These are phyloP conservation scores for Grammomys surdaster DNA, from an alignment of 2,113 vertebrate genomes.

Conservation along the genomic window DNA sequence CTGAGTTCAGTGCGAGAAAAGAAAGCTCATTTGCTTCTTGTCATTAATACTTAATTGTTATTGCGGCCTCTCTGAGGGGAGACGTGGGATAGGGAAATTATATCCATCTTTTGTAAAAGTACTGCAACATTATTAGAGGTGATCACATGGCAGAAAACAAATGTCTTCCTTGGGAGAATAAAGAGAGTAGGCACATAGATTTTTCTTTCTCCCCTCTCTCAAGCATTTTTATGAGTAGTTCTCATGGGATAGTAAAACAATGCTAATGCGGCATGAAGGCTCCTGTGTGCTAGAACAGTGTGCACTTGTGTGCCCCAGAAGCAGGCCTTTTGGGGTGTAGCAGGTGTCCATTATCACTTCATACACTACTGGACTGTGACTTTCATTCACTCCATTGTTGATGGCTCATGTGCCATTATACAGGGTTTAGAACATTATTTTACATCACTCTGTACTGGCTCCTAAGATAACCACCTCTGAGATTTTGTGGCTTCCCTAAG, in stretches of 20 bases:
- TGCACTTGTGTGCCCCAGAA: slow-evolving; percentile 49
- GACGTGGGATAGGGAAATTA: slow-evolving; percentile 60
- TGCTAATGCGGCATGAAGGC: slow-evolving; percentile 73
- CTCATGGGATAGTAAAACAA: slow-evolving; percentile 73
- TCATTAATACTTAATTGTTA: slow-evolving; percentile 82
- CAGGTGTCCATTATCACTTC: not conserved
- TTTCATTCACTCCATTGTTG: slow-evolving; percentile 49
- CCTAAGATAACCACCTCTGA: slow-evolving; percentile 33
- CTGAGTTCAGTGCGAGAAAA: slow-evolving; percentile 71
- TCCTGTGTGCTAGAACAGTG: slow-evolving; percentile 57
- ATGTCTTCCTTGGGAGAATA: slow-evolving; percentile 63
- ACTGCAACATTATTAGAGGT: slow-evolving; percentile 73
- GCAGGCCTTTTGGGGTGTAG: slow-evolving; percentile 48
- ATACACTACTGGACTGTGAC: slow-evolving; percentile 63
- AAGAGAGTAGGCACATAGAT: slow-evolving; percentile 51
- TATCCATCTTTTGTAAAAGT: slow-evolving; percentile 73
- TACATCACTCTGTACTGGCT: not conserved
- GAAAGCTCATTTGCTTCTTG: slow-evolving; percentile 76
- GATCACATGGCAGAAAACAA: slow-evolving; percentile 67
- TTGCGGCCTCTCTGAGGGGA: slow-evolving; percentile 65
- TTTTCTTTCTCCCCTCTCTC: slow-evolving; percentile 64
- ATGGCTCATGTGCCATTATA: slow-evolving; percentile 59
- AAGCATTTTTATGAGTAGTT: slow-evolving; percentile 62
- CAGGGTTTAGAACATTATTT: slow-evolving; percentile 42
- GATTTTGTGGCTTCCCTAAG: slow-evolving; percentile 38